Conservation (phyloP, 2,888 invertebrate genomes). For the Mesorhabditis belari region DNA sequence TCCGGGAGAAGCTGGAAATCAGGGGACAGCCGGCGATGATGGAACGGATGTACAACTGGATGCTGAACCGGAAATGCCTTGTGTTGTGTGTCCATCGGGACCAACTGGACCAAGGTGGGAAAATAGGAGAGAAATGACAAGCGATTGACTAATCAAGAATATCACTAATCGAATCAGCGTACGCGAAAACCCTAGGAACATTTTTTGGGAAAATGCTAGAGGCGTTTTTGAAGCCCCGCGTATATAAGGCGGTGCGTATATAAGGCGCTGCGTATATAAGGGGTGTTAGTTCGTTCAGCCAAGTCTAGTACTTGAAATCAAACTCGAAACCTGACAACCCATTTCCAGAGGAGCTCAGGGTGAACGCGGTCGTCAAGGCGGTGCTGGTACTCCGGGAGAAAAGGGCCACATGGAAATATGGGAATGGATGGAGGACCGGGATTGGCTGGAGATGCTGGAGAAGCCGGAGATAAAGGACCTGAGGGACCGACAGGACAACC, state of each 20-base stretch:
- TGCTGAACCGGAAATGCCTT: conserved; percentile 48
- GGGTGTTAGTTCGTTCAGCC: neutral
- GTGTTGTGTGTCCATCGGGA: conserved; percentile 51
- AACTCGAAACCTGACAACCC: neutral
- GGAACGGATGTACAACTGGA: conserved; percentile 50
- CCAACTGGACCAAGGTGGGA: conserved; percentile 46
- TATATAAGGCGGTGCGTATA: too few relatives aligned
- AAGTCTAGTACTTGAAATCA: neutral
- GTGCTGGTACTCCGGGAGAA: conserved; percentile 30
- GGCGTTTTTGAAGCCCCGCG: too few relatives aligned
- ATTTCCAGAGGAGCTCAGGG: conserved; percentile 46
- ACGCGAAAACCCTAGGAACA: neutral
- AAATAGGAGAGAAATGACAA: conserved; percentile 1
- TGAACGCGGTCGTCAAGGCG: conserved; percentile 45
- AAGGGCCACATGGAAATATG: conserved; percentile 38
- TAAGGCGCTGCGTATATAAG: too few relatives aligned
- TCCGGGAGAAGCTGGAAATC: conserved; percentile 43
- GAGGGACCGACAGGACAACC: conserved; percentile 30
- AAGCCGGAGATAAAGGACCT: conserved; percentile 26
- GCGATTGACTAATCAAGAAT: neutral
- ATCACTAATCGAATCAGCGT: neutral
- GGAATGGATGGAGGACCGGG: conserved; percentile 43
- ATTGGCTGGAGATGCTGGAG: conserved; percentile 29
- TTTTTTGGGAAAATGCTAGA: neutral
- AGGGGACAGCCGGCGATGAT: conserved; percentile 44